phyloP scores from a whole-genome alignment of 1,140 invertebrate genomes.

The Phortica variegata region DNA sequence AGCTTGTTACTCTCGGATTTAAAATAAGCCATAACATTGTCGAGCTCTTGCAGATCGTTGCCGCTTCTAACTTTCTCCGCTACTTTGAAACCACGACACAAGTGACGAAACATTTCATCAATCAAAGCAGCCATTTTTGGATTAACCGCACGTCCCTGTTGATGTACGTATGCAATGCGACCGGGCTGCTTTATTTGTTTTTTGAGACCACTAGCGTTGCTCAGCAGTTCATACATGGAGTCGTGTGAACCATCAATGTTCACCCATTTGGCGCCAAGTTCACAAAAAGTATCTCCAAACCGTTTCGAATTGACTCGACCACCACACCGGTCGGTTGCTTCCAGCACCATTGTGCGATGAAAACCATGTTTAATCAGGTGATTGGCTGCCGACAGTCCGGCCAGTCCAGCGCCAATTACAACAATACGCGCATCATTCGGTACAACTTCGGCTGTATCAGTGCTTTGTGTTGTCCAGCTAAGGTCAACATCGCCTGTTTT shows the following conservation, averaged over 20 bases:
- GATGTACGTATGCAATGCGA: constrained; percentile 20
- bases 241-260: constrained; percentile 39
- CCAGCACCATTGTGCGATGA: constrained; percentile 68
- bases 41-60: constrained; percentile 30
- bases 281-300: constrained; percentile 70
- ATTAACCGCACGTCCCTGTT: constrained; percentile 14
- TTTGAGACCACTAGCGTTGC: constrained; percentile 30
- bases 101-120: constrained; percentile 35
- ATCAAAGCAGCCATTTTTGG: constrained; percentile 34
- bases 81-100: constrained; percentile 38
- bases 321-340: constrained; percentile 75
- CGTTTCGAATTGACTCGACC: constrained; percentile 74
- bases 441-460: too few relatives aligned
- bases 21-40: constrained; percentile 48
- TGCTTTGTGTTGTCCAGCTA: constrained; percentile 12
- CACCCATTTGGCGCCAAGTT: constrained; percentile 66
- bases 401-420: constrained; percentile 75
- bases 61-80: constrained; percentile 30
- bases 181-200: constrained; percentile 34
- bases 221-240: constrained; percentile 42
- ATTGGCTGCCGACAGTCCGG: constrained; percentile 73
- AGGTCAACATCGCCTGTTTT: constrained; percentile 33
- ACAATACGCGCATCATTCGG: constrained; percentile 66
- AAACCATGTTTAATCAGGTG: constrained; percentile 69
- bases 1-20: constrained; percentile 37